phyloP scores from a whole-genome alignment of 92 coral and sea anemone species.

The Phenganax marumi region DNA sequence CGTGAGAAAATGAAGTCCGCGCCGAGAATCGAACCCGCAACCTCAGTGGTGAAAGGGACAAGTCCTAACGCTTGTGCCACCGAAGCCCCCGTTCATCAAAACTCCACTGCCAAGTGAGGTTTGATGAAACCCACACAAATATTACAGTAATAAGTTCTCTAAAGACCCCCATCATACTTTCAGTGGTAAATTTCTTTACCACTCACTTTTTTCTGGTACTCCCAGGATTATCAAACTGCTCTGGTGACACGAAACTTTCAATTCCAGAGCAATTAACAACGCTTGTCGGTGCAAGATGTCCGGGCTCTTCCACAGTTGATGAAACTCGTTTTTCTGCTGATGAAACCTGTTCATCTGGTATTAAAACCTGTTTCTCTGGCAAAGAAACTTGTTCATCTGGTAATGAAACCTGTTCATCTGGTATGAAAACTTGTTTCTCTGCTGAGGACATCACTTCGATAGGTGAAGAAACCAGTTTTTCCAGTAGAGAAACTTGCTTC shows the following conservation, averaged over 20 bases:
- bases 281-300: not conserved
- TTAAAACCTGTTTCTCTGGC: not conserved
- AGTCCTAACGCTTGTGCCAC: no score
- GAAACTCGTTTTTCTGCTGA: not conserved
- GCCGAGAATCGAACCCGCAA: no score
- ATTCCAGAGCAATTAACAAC: not conserved
- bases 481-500: not conserved
- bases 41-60: no score
- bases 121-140: not conserved
- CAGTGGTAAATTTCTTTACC: no score
- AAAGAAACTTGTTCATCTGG: not conserved
- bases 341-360: not conserved
- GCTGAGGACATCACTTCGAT: not conserved
- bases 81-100: no score
- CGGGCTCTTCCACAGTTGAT: not conserved
- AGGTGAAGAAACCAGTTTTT: not conserved
- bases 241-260: not conserved
- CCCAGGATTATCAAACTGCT: not conserved
- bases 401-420: not conserved
- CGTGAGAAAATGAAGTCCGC: no score
- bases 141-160: no score
- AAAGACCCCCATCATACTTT: no score
- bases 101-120: no score
- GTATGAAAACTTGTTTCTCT: not conserved
- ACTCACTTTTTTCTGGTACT: conserved; percentile 18